These are phyloP conservation scores for Apeltes quadracus DNA, from an alignment of 2,113 vertebrate species.

Conservation along the genomic window DNA sequence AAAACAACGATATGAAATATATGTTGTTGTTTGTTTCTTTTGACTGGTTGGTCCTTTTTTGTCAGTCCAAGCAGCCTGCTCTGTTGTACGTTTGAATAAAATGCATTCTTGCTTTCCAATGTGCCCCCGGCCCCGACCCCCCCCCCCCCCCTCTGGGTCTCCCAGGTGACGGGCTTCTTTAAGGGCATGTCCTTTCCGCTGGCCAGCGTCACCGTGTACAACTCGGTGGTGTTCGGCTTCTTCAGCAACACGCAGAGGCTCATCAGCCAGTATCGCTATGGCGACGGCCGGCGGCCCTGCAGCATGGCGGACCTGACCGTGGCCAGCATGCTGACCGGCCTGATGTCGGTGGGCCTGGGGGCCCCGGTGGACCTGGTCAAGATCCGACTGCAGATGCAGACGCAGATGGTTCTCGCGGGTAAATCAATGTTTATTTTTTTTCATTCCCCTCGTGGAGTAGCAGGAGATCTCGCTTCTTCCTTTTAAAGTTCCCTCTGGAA, in stretches of 20 bases:
- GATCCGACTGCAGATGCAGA: slow-evolving; percentile 97
- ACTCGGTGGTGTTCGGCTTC: slow-evolving; percentile 91
- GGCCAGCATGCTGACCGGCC: slow-evolving; percentile 87
- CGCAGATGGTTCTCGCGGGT: slow-evolving; percentile 83
- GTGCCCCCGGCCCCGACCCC: neutral
- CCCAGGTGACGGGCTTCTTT: slow-evolving; percentile 90
- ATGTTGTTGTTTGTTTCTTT: too few species aligned
- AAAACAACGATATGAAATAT: too few species aligned
- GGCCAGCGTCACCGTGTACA: slow-evolving; percentile 90
- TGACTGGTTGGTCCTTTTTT: too few species aligned
- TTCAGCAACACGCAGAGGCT: slow-evolving; percentile 89
- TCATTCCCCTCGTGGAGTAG: neutral
- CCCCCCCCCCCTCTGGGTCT: neutral
- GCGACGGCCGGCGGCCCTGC: slow-evolving; percentile 38
- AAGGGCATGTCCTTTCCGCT: slow-evolving; percentile 98
- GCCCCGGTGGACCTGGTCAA: slow-evolving; percentile 93
- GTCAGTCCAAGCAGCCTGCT: neutral
- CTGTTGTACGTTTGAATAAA: fast-evolving
- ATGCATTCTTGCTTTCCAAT: neutral
- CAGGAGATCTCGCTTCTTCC: neutral
- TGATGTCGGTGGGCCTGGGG: slow-evolving; percentile 88
- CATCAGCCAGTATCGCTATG: slow-evolving; percentile 82
- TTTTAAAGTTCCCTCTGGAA: neutral
- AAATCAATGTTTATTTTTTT: slow-evolving; percentile 1
- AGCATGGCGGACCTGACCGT: slow-evolving; percentile 81